Evolutionary conservation across 2,797 vertebrate species (phyloP).

Genomic region (Pachyuromys duprasi): DNA sequence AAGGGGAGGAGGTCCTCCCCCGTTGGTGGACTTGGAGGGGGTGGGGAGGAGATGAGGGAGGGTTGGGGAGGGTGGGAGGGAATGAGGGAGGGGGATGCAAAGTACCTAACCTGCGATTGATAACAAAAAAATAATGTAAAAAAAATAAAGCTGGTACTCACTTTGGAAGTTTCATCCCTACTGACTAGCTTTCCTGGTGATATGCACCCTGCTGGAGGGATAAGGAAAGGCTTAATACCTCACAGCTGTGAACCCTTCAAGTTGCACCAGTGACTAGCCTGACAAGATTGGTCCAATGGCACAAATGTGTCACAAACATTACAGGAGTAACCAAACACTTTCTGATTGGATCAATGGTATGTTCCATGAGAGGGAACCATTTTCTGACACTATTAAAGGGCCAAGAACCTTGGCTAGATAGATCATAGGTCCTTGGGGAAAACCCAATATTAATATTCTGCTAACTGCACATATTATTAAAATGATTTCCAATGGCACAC

Average conservation of each 20-base stretch:
- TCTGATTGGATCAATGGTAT: neutral
- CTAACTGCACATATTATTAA: neutral
- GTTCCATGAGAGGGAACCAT: neutral
- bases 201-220: neutral
- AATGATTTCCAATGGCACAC: neutral
- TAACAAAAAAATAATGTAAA: no score
- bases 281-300: neutral
- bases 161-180: neutral
- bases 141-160: neutral
- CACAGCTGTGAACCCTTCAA: neutral
- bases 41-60: no score
- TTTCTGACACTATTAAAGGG: neutral
- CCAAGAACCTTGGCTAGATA: neutral
- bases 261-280: neutral
- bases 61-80: no score
- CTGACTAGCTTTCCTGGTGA: neutral
- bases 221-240: neutral
- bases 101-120: no score
- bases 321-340: no score
- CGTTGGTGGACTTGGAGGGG: no score
- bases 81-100: no score
- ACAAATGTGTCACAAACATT: neutral
- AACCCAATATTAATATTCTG: neutral
- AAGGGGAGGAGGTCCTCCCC: no score
- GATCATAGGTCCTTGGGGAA: neutral